phyloP scores from a whole-genome alignment of 2,797 vertebrate species.

The Rhyacichthys aspro region DNA sequence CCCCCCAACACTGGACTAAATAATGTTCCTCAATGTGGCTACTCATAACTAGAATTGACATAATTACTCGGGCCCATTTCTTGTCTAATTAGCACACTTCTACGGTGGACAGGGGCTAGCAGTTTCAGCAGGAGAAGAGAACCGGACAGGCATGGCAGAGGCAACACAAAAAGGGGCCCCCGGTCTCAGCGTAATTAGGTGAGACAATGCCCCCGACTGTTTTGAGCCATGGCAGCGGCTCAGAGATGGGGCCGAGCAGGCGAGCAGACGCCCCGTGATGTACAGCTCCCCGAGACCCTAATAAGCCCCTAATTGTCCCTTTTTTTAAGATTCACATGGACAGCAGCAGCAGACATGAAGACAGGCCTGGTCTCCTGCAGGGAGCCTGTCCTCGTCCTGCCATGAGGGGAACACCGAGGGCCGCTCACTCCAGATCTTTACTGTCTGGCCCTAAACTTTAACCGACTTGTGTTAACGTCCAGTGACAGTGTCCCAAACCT shows the following conservation, averaged over 20 bases:
- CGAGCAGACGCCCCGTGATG: conserved; percentile 82
- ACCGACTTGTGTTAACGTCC: conserved; percentile 40
- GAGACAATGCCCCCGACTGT: conserved; percentile 95
- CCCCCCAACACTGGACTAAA: conserved; percentile 78
- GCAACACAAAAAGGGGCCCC: conserved; percentile 90
- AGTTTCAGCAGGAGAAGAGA: conserved; percentile 85
- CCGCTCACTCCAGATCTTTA: conserved; percentile 41
- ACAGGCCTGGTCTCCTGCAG: conserved; percentile 61
- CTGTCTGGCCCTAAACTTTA: conserved; percentile 40
- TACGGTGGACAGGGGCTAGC: conserved; percentile 84
- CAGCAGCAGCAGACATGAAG: conserved; percentile 62
- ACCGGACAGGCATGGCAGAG: conserved; percentile 91
- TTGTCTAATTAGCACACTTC: conserved; percentile 96
- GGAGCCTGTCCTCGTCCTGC: conserved; percentile 39
- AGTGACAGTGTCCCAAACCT: conserved; percentile 40
- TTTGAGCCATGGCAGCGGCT: conserved; percentile 87
- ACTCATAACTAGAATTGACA: conserved; percentile 88
- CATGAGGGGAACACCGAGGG: conserved; percentile 39
- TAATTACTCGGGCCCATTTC: conserved; percentile 91
- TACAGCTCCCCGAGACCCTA: conserved; percentile 86
- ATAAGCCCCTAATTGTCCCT: conserved; percentile 93
- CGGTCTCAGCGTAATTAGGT: conserved; percentile 88
- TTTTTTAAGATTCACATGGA: conserved; percentile 82
- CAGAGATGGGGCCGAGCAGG: conserved; percentile 83
- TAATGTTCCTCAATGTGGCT: conserved; percentile 86